Evolutionary conservation across 2,113 vertebrate genomes (phyloP).

Genomic region (Chrysemys picta): DNA sequence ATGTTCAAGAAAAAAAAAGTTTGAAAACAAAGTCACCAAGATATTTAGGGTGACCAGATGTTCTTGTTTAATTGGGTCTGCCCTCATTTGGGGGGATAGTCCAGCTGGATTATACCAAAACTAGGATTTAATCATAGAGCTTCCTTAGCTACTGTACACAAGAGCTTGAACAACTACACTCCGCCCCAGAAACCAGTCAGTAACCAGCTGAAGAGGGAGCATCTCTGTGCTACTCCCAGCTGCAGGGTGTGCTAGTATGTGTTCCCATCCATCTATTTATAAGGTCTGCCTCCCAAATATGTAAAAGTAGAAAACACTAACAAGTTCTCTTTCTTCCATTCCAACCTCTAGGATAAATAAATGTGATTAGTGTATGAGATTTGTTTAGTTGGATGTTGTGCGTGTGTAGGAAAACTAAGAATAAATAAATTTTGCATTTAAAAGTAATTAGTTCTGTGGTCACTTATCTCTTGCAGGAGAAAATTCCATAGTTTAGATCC

Average conservation of each 20-base stretch:
- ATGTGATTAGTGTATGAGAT: not conserved
- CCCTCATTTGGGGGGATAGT: not conserved
- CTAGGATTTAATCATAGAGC: not conserved
- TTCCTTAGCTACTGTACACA: not conserved
- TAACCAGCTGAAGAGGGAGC: not conserved
- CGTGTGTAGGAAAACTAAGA: not conserved
- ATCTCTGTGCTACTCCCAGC: accelerated
- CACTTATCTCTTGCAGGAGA: not conserved
- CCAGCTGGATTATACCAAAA: not conserved
- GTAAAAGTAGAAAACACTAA: not conserved
- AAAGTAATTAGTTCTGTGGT: not conserved
- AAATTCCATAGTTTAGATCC: not conserved
- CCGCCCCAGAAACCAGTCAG: not conserved
- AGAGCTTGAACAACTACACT: not conserved
- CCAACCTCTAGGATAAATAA: not conserved
- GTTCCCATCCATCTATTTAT: accelerated
- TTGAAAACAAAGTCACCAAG: not conserved
- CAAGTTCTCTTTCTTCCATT: accelerated
- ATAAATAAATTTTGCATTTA: not conserved
- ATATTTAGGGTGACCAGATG: not conserved
- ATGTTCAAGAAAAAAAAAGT: not conserved
- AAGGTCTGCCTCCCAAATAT: not conserved
- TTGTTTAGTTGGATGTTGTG: not conserved
- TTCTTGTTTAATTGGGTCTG: not conserved
- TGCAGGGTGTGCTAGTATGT: too few species aligned